These are phyloP conservation scores for Chloebia gouldiae DNA, from an alignment of 2,113 vertebrate genomes.

Conservation along the genomic window DNA sequence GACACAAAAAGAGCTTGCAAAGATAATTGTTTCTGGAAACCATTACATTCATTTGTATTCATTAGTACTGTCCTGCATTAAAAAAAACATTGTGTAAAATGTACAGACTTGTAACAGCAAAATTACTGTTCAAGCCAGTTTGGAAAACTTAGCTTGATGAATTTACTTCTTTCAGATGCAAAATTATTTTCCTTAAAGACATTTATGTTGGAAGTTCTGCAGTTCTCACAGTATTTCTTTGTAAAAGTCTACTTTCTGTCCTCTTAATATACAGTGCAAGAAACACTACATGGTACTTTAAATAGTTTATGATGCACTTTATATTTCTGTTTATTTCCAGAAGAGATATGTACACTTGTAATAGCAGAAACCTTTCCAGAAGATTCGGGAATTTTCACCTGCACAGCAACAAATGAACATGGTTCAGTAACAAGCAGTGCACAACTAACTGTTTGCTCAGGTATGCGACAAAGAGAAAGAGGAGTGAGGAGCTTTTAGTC, in stretches of 20 bases:
- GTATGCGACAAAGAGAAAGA: constrained; percentile 55
- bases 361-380: constrained; percentile 96
- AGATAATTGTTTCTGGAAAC: background rate
- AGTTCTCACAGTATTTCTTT: background rate
- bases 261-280: background rate
- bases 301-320: background rate
- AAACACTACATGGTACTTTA: background rate
- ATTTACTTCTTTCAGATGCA: background rate
- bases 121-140: background rate
- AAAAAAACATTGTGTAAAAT: background rate
- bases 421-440: constrained; percentile 87
- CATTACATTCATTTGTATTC: background rate
- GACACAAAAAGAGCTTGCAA: background rate
- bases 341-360: constrained; percentile 97
- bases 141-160: background rate
- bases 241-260: background rate
- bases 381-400: constrained; percentile 90
- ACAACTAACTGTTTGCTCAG: constrained; percentile 83
- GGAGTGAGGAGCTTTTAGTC: background rate
- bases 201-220: background rate
- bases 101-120: background rate
- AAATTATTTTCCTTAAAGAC: background rate
- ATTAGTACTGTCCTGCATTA: background rate
- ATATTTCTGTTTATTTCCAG: constrained; percentile 69
- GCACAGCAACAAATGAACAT: constrained; percentile 83